Evolutionary conservation across 2,888 invertebrate species (phyloP).

Genomic region (Anticlea derivata): DNA sequence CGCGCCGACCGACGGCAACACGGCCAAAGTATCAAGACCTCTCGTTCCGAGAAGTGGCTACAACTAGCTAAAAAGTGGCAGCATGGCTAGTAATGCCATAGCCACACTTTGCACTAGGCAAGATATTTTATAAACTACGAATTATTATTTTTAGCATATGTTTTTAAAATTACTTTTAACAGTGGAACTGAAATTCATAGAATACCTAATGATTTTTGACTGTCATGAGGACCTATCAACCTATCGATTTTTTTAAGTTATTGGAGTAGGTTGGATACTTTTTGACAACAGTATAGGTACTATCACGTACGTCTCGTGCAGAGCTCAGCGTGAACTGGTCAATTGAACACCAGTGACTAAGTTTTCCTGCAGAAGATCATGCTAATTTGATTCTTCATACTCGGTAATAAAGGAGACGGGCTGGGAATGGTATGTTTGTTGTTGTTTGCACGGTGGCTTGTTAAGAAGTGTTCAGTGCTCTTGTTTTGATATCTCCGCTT

Average conservation of each 20-base stretch:
- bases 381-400: constrained; percentile 32
- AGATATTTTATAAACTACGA: too few relatives aligned
- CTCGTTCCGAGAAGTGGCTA: constrained; percentile 38
- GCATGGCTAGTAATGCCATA: too few relatives aligned
- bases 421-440: constrained; percentile 3
- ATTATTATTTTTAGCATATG: too few relatives aligned
- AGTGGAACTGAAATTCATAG: too few relatives aligned
- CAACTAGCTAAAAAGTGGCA: constrained; percentile 2
- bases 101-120: too few relatives aligned
- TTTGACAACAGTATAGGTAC: too few relatives aligned
- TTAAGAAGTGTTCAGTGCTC: constrained; percentile 68
- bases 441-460: constrained; percentile 64
- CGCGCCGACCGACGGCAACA: constrained; percentile 60
- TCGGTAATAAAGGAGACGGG: not conserved
- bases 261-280: too few relatives aligned
- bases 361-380: constrained; percentile 17
- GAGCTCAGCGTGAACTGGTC: constrained; percentile 50
- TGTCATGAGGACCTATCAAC: too few relatives aligned
- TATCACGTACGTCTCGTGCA: constrained; percentile 9
- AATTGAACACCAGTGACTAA: constrained; percentile 43
- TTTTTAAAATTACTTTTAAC: too few relatives aligned
- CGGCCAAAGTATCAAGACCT: constrained; percentile 45
- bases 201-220: too few relatives aligned
- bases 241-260: too few relatives aligned
- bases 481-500: constrained; percentile 57